phyloP scores from a whole-genome alignment of 2,888 invertebrate genomes.

The Mythimna lalbum region DNA sequence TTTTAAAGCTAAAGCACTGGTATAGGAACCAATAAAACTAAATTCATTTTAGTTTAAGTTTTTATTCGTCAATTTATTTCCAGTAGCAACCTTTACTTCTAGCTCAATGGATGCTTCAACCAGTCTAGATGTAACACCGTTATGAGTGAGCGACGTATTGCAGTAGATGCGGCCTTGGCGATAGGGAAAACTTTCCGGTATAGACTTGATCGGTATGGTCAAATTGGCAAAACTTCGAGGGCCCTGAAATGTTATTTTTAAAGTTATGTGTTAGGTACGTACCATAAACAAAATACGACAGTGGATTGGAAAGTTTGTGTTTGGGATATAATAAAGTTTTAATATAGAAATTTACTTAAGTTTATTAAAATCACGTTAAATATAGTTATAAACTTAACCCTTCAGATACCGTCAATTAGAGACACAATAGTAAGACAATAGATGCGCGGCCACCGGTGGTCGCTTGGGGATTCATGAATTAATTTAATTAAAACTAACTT shows the following conservation, averaged over 20 bases:
- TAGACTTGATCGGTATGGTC: slow-evolving; percentile 31
- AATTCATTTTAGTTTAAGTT: neutral
- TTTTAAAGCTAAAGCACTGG: neutral
- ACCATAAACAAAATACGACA: neutral
- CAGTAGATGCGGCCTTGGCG: slow-evolving; percentile 40
- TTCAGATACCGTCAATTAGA: too few species aligned
- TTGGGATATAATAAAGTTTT: too few species aligned
- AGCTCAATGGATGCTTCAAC: slow-evolving; percentile 26
- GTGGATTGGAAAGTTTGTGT: neutral
- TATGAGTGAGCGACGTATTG: neutral
- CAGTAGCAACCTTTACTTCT: slow-evolving; percentile 19
- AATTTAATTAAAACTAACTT: too few species aligned
- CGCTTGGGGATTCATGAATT: too few species aligned
- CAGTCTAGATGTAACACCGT: neutral
- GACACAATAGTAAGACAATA: too few species aligned
- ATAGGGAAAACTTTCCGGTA: slow-evolving; percentile 44
- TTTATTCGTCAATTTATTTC: slow-evolving; percentile 21
- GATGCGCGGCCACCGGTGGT: too few species aligned
- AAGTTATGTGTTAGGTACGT: neutral
- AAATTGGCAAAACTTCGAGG: slow-evolving; percentile 14
- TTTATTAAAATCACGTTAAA: too few species aligned
- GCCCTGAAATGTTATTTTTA: slow-evolving; percentile 28
- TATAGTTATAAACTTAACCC: too few species aligned
- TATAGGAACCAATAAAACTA: slow-evolving; percentile 2
- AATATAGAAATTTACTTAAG: too few species aligned